A percentile compares a stretch with the other conserved stretches of the same genome.
Evolutionary conservation across 2,797 vertebrate species (phyloP).

Genomic region (Syndactyla subalaris): DNA sequence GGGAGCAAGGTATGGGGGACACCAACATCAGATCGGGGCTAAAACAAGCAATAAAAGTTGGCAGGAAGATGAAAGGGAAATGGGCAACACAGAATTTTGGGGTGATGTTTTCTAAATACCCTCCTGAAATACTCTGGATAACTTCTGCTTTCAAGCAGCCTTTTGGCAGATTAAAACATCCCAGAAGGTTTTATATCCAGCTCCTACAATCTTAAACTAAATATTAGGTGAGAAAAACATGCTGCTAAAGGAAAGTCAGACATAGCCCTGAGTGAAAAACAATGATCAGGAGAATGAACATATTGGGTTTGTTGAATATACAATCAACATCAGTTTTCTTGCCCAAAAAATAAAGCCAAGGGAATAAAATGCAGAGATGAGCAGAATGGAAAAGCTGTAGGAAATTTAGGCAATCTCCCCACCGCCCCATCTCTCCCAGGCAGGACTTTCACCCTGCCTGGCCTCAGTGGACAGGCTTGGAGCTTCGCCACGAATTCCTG

Average conservation of each 20-base stretch:
- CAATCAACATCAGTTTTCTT: conserved; percentile 28
- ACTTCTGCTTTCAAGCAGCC: conserved; percentile 29
- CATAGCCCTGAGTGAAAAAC: conserved; percentile 43
- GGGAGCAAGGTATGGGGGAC: background rate
- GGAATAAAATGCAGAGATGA: conserved; percentile 39
- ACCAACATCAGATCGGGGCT: background rate
- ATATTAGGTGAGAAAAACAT: conserved; percentile 62
- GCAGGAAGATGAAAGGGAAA: background rate
- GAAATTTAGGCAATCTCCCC: background rate
- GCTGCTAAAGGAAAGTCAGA: conserved; percentile 51
- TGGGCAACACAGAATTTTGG: background rate
- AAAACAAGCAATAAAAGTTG: conserved; percentile 1
- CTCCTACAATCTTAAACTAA: conserved; percentile 56
- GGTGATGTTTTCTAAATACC: conserved; percentile 28
- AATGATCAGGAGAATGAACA: background rate
- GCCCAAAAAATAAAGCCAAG: conserved; percentile 49
- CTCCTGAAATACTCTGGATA: conserved; percentile 10
- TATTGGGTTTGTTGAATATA: conserved; percentile 17
- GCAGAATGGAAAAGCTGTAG: conserved; percentile 29
- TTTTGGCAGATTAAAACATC: conserved; percentile 46
- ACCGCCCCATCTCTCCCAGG: background rate
- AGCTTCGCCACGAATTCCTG: background rate
- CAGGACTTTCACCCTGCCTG: background rate
- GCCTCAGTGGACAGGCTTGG: background rate
- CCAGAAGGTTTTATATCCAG: conserved; percentile 57